These are phyloP conservation scores for Calameuta pallipes DNA, from an alignment of 2,888 invertebrate species.

Conservation along the genomic window DNA sequence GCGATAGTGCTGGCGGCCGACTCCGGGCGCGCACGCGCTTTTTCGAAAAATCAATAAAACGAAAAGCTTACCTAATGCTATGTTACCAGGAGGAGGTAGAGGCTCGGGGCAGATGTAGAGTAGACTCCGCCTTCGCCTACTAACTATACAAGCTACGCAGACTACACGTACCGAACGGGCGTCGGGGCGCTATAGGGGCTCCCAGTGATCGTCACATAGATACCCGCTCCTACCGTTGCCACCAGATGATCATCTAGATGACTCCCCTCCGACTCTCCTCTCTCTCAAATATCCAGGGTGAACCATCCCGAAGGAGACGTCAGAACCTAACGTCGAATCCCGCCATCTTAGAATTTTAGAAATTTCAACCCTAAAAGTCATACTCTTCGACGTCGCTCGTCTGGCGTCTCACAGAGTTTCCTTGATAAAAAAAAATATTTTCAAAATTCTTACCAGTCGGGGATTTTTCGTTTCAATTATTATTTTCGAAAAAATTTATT, in stretches of 20 bases:
- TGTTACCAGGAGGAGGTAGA: conserved; percentile 53
- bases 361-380: background rate
- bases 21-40: conserved; percentile 64
- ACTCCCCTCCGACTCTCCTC: conserved; percentile 10
- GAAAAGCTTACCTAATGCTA: conserved; percentile 66
- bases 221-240: conserved; percentile 41
- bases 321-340: background rate
- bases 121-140: conserved; percentile 66
- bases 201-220: conserved; percentile 55
- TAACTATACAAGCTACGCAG: conserved; percentile 38
- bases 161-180: conserved; percentile 10
- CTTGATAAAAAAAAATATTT: no score
- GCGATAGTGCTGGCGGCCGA: conserved; percentile 59
- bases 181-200: conserved; percentile 39
- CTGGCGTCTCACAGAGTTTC: background rate
- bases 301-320: conserved; percentile 37
- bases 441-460: background rate
- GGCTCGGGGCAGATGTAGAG: background rate
- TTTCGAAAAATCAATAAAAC: conserved; percentile 67
- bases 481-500: background rate
- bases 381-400: background rate
- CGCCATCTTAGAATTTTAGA: background rate
- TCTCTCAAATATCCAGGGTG: conserved; percentile 42
- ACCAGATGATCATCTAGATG: conserved; percentile 64
- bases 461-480: background rate